phyloP scores from a whole-genome alignment of 2,113 vertebrate genomes.

The Chloroceryle aenea region DNA sequence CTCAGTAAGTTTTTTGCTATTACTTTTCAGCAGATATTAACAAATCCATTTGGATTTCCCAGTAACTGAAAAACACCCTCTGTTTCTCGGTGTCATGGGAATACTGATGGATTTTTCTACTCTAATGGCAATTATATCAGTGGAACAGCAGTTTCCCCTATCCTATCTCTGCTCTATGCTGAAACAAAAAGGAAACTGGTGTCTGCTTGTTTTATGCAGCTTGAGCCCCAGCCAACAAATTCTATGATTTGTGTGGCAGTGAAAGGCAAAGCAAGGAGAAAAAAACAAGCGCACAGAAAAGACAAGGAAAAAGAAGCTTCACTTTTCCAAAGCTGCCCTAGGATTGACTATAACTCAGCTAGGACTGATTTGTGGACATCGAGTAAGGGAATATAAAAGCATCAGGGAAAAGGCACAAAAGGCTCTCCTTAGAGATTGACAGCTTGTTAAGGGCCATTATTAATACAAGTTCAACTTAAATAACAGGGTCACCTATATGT shows the following conservation, averaged over 20 bases:
- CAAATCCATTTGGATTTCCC: neutral
- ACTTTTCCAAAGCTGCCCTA: constrained; percentile 39
- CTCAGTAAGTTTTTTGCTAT: neutral
- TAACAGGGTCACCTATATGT: constrained; percentile 60
- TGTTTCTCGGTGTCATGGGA: neutral
- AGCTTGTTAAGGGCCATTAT: constrained; percentile 66
- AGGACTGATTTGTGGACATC: constrained; percentile 62
- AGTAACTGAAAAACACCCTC: neutral
- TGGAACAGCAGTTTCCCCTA: constrained; percentile 41
- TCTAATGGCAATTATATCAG: constrained; percentile 63
- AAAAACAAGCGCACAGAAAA: constrained; percentile 38
- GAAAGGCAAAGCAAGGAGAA: constrained; percentile 60
- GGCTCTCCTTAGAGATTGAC: constrained; percentile 53
- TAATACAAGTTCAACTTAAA: constrained; percentile 61
- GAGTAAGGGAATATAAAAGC: constrained; percentile 62
- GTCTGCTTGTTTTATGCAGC: constrained; percentile 73
- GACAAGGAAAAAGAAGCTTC: constrained; percentile 54
- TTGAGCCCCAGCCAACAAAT: constrained; percentile 71
- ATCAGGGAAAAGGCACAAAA: constrained; percentile 54
- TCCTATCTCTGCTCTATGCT: constrained; percentile 36
- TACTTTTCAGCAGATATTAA: neutral
- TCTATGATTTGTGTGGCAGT: constrained; percentile 73
- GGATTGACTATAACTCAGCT: constrained; percentile 38
- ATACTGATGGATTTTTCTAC: constrained; percentile 25
- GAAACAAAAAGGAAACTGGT: constrained; percentile 73